A percentile compares a stretch with the other conserved stretches of the same genome.
phyloP scores from a whole-genome alignment of 2,113 vertebrate genomes.

The Malurus cyaneus region DNA sequence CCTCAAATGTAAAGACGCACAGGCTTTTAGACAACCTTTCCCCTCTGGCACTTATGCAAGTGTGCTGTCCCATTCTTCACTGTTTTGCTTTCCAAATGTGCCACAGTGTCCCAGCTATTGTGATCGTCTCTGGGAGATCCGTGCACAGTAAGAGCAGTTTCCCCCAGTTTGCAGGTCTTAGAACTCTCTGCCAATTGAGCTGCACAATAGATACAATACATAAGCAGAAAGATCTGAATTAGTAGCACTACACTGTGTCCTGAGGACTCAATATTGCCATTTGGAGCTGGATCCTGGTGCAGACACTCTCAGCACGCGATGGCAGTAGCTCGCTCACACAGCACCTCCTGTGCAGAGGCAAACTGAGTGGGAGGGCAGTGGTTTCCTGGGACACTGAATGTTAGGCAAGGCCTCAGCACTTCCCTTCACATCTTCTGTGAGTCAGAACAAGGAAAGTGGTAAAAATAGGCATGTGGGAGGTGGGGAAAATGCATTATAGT shows the following conservation, averaged over 20 bases:
- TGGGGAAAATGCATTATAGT: conserved; percentile 4
- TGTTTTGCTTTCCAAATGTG: neutral
- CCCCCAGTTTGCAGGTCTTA: neutral
- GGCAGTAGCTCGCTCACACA: neutral
- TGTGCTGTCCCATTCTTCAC: neutral
- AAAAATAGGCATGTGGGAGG: conserved; percentile 32
- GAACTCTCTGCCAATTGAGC: neutral
- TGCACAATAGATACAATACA: fast-evolving
- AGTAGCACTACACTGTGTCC: neutral
- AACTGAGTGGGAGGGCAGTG: neutral
- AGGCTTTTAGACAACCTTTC: neutral
- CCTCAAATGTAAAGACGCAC: neutral
- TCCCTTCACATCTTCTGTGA: conserved; percentile 28
- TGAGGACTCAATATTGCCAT: neutral
- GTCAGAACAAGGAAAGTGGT: conserved; percentile 28
- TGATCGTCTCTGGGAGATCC: neutral
- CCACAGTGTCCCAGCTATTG: neutral
- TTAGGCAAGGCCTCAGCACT: neutral
- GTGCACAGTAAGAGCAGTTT: neutral
- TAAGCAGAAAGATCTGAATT: neutral
- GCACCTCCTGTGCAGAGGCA: neutral
- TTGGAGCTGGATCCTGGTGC: neutral
- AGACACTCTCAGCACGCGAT: neutral
- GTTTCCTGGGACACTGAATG: neutral
- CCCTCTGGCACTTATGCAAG: neutral